Evolutionary conservation across 2,888 invertebrate genomes (phyloP), one percentile per base, ranked within the genome.

Genomic region (Gisinianus flammeolus): DNA sequence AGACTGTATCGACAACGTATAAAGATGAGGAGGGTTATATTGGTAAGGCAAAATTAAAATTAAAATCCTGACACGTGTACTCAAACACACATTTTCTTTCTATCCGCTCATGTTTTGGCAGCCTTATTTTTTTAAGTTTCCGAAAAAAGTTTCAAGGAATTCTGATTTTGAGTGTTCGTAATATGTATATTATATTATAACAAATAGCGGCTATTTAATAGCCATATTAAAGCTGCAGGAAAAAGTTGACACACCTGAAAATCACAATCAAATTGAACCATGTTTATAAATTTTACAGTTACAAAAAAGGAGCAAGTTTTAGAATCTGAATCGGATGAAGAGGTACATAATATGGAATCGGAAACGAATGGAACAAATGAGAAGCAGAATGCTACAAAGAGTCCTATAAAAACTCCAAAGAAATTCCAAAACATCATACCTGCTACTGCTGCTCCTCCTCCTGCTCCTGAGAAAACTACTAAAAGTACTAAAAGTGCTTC

Each of bases 11-110:
- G 0, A 81, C 87, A 76, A 87, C 86, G 0, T 87, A 85, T 62
- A 85, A 86, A 79, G 87, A 87, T 79, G 85, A 86, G 22, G 86
- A 87, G 52, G 87, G 87, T 16, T 87, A 85, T 83, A 84, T 87
- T 82, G 87, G 87, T 87, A 84, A 82, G 26, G 24, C n/a, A 44
- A 31, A 58, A 64, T 56, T n/a, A n/a, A n/a, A n/a, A 4, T 44
- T 44, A 35, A 35, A 35, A 44, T 44, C n/a, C n/a, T n/a, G n/a
- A n/a, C n/a, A n/a, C n/a, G n/a, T n/a, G n/a, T n/a, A n/a, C n/a
- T n/a, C n/a, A n/a, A n/a, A n/a, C n/a, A n/a, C n/a, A n/a, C n/a
- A n/a, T n/a, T n/a, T n/a, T n/a, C n/a, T n/a, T n/a, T n/a, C n/a
- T n/a, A n/a, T n/a, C n/a, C n/a, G n/a, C n/a, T n/a, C n/a, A n/a